Conservation (phyloP, 2,888 invertebrate genomes). For the Cybosia mesomella region DNA sequence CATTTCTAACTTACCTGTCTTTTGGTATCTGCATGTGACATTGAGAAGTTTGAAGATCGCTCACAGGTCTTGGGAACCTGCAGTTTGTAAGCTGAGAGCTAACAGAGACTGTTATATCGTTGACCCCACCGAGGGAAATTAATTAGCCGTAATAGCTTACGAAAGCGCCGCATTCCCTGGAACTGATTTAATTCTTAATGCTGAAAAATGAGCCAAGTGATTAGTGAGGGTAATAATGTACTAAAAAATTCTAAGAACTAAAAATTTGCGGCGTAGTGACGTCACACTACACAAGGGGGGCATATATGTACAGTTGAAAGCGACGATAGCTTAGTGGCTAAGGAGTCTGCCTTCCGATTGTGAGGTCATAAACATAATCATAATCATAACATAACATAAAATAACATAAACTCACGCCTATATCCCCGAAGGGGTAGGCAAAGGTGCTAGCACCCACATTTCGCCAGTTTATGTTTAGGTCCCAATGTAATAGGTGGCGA, state of each 20-base stretch:
- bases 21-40: neutral
- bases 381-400: too few relatives aligned
- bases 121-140: neutral
- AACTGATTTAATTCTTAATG: conserved; percentile 2
- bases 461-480: too few relatives aligned
- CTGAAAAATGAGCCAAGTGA: neutral
- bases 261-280: neutral
- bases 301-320: too few relatives aligned
- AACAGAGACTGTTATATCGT: neutral
- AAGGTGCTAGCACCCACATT: too few relatives aligned
- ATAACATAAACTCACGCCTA: too few relatives aligned
- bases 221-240: neutral
- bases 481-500: too few relatives aligned
- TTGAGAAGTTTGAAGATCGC: neutral
- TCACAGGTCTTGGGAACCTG: neutral
- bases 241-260: neutral
- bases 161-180: neutral
- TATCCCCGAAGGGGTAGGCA: too few relatives aligned
- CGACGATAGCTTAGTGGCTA: too few relatives aligned
- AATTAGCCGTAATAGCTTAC: conserved; percentile 1
- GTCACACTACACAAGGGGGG: neutral
- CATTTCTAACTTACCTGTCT: neutral
- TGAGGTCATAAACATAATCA: too few relatives aligned
- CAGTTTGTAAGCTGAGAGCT: neutral
- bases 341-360: too few relatives aligned